Conservation (phyloP, 2,797 vertebrate species). For the Siniperca obscura region DNA sequence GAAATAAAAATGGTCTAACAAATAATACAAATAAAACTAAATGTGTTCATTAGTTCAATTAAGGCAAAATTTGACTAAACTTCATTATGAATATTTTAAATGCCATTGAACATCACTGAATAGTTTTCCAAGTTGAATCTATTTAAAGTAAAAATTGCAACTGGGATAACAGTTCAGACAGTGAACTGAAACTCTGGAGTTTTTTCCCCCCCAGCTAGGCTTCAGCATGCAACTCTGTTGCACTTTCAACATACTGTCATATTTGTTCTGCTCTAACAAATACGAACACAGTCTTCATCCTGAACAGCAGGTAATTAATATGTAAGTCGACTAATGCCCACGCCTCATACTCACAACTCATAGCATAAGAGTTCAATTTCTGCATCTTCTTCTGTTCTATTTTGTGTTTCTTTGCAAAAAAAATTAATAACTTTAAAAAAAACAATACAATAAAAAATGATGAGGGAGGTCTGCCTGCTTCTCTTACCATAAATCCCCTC, state of each 20-base stretch:
- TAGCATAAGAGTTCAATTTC: neutral
- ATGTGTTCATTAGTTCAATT: neutral
- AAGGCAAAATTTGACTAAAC: neutral
- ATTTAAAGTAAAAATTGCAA: neutral
- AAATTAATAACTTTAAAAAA: slow-evolving; percentile 18
- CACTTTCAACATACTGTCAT: slow-evolving; percentile 1
- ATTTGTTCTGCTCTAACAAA: no score
- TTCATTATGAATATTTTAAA: neutral
- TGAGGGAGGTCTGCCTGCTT: slow-evolving; percentile 14
- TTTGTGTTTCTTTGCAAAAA: slow-evolving; percentile 1
- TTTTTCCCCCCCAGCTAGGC: neutral
- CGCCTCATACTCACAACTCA: slow-evolving; percentile 2
- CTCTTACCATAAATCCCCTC: slow-evolving; percentile 39
- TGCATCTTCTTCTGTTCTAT: slow-evolving; percentile 13
- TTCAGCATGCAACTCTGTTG: slow-evolving; percentile 9
- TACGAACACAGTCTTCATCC: slow-evolving; percentile 16
- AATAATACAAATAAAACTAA: neutral
- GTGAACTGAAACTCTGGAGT: neutral
- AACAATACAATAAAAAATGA: slow-evolving; percentile 6
- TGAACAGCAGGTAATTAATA: slow-evolving; percentile 37
- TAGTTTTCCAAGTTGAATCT: neutral
- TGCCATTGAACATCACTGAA: neutral
- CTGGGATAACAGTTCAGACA: neutral
- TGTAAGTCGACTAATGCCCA: slow-evolving; percentile 11
- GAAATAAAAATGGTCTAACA: neutral